A percentile compares a stretch with the other conserved stretches of the same genome.
Evolutionary conservation across 30 jellyfish, hydroid and myxozoan genomes (phyloP).

Genomic region (Aurelia aurita): DNA sequence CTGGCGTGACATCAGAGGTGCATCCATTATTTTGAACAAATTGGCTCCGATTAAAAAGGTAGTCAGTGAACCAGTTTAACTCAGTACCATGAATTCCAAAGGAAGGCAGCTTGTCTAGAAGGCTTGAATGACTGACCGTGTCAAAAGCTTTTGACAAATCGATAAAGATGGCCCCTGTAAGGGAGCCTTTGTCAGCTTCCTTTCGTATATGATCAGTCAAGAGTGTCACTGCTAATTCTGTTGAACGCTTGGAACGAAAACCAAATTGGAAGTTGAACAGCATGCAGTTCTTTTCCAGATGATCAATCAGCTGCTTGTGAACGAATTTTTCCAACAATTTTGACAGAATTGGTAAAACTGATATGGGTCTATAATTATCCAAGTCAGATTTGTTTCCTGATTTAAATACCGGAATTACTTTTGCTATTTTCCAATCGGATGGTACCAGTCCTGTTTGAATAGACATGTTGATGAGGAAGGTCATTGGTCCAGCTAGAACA

Average conservation of each 20-base stretch:
- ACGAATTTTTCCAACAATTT: constrained; percentile 62
- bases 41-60: constrained; percentile 66
- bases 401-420: constrained; percentile 65
- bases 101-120: constrained; percentile 57
- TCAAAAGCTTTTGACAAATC: constrained; percentile 75
- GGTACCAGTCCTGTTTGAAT: constrained; percentile 56
- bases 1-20: constrained; percentile 46
- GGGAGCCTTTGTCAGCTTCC: constrained; percentile 70
- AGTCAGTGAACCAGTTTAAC: constrained; percentile 69
- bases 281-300: constrained; percentile 60
- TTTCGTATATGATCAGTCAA: constrained; percentile 64
- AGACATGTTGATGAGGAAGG: constrained; percentile 24
- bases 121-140: constrained; percentile 75
- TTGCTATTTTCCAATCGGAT: constrained; percentile 71
- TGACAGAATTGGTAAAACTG: constrained; percentile 65
- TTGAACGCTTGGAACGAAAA: constrained; percentile 70
- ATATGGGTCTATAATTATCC: constrained; percentile 73
- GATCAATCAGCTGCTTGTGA: constrained; percentile 76
- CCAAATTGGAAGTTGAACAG: constrained; percentile 67
- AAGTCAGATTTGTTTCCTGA: constrained; percentile 50
- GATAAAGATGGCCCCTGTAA: constrained; percentile 64
- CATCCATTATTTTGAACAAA: constrained; percentile 53
- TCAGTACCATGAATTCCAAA: constrained; percentile 59
- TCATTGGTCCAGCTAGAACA: constrained; percentile 41
- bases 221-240: constrained; percentile 67